phyloP scores from a whole-genome alignment of 2,888 invertebrate species.

The Masnerella sp. region DNA sequence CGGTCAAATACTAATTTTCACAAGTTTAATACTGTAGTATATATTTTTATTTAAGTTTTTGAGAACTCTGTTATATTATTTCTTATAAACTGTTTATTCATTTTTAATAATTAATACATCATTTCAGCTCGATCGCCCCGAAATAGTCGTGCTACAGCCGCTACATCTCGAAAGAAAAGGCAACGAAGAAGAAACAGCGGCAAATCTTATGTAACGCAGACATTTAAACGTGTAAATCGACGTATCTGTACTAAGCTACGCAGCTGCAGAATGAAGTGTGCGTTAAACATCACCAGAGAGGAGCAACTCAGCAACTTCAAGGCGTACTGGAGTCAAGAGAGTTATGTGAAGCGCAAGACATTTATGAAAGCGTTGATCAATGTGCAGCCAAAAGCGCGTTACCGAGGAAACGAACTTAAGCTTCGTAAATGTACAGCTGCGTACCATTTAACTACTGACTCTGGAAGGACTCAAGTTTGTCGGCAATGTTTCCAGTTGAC shows the following conservation, averaged over 20 bases:
- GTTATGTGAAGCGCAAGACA: slow-evolving; percentile 28
- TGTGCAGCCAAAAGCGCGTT: slow-evolving; percentile 25
- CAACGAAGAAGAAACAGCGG: slow-evolving; percentile 25
- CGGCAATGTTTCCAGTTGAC: slow-evolving; percentile 13
- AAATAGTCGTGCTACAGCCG: slow-evolving; percentile 18
- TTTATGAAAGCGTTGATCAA: slow-evolving; percentile 18
- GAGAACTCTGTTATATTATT: slow-evolving; percentile 21
- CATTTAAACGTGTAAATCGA: slow-evolving; percentile 7
- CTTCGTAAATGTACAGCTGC: slow-evolving; percentile 20
- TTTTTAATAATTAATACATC: slow-evolving; percentile 13
- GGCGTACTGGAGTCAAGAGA: slow-evolving; percentile 22
- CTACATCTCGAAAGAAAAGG: slow-evolving; percentile 14
- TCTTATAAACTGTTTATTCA: slow-evolving; percentile 14
- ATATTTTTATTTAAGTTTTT: slow-evolving; percentile 15
- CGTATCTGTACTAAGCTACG: slow-evolving; percentile 16
- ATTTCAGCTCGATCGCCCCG: slow-evolving; percentile 10
- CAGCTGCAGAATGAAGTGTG: slow-evolving; percentile 24
- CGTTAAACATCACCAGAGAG: slow-evolving; percentile 21
- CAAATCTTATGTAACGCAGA: slow-evolving; percentile 19
- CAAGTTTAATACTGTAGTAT: slow-evolving; percentile 27
- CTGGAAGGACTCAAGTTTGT: slow-evolving; percentile 28
- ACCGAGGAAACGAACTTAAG: slow-evolving; percentile 2
- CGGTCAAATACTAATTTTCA: too few species aligned
- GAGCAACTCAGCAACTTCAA: slow-evolving; percentile 25
- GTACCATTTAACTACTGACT: slow-evolving; percentile 19